These are phyloP conservation scores for Mus pahari DNA, from an alignment of 2,113 vertebrate genomes.

Conservation along the genomic window DNA sequence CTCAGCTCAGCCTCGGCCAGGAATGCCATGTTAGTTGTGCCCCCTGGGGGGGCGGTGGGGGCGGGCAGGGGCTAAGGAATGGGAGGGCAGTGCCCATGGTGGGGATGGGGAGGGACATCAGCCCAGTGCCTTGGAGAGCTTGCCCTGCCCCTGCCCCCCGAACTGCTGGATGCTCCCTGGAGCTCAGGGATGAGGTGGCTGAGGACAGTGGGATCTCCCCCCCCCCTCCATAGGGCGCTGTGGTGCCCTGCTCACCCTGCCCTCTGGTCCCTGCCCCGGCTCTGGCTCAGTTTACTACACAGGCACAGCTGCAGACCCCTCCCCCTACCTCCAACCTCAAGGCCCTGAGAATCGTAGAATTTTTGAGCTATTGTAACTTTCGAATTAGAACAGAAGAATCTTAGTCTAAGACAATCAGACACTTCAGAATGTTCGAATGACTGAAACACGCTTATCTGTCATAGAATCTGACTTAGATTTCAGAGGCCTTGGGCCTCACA, in stretches of 20 bases:
- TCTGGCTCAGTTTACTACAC: slow-evolving; percentile 4
- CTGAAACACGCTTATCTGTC: slow-evolving; percentile 65
- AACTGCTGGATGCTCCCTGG: background rate
- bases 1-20: slow-evolving; percentile 95
- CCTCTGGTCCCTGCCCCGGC: background rate
- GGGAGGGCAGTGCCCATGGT: slow-evolving; percentile 69
- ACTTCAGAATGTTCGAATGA: slow-evolving; percentile 48
- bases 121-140: slow-evolving; percentile 50
- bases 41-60: slow-evolving; percentile 41
- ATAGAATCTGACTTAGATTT: slow-evolving; percentile 56
- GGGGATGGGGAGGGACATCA: slow-evolving; percentile 57
- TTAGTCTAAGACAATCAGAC: slow-evolving; percentile 68
- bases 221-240: slow-evolving; percentile 9
- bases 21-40: slow-evolving; percentile 96
- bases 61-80: slow-evolving; percentile 49
- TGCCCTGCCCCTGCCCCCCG: background rate
- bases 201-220: background rate
- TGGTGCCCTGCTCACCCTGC: slow-evolving; percentile 28
- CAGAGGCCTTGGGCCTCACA: slow-evolving; percentile 57
- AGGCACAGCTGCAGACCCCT: slow-evolving; percentile 30
- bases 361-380: slow-evolving; percentile 54
- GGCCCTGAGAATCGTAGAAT: slow-evolving; percentile 48
- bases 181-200: background rate
- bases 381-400: slow-evolving; percentile 65
- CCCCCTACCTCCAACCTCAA: background rate